phyloP scores from a whole-genome alignment of 2,888 invertebrate genomes.

The Pogonocherus hispidulus region DNA sequence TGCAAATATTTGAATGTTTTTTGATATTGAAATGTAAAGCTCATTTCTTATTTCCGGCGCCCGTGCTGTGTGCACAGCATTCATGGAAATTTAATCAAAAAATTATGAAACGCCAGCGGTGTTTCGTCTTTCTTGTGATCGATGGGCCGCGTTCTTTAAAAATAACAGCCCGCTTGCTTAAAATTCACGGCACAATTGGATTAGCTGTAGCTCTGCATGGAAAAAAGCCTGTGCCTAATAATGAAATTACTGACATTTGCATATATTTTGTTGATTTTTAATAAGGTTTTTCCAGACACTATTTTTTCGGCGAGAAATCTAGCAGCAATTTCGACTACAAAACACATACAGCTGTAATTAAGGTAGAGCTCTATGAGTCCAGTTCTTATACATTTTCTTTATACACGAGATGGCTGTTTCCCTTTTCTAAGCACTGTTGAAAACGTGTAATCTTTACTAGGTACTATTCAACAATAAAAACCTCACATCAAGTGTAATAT shows the following conservation, averaged over 20 bases:
- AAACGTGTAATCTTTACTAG: no score
- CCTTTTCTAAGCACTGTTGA: no score
- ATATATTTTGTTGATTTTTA: conserved; percentile 19
- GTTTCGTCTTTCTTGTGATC: conserved; percentile 58
- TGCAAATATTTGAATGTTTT: conserved; percentile 71
- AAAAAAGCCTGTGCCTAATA: conserved; percentile 26
- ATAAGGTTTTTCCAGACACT: not conserved
- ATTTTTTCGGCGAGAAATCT: not conserved
- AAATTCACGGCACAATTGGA: conserved; percentile 58
- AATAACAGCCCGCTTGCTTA: conserved; percentile 58
- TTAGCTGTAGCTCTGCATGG: conserved; percentile 45
- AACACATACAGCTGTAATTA: no score
- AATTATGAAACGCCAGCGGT: conserved; percentile 65
- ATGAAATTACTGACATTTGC: conserved; percentile 19
- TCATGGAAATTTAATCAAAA: conserved; percentile 69
- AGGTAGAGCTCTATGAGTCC: no score
- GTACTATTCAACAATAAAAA: no score
- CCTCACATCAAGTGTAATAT: no score
- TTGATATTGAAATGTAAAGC: conserved; percentile 69
- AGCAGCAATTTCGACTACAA: not conserved
- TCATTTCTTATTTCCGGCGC: conserved; percentile 64
- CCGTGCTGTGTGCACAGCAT: conserved; percentile 64
- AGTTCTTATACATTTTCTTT: no score
- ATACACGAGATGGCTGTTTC: no score
- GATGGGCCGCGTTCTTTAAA: conserved; percentile 59